A percentile compares a stretch with the other conserved stretches of the same genome.
phyloP scores from a whole-genome alignment of 2,113 vertebrate species.

The Todiramphus saurophagus region DNA sequence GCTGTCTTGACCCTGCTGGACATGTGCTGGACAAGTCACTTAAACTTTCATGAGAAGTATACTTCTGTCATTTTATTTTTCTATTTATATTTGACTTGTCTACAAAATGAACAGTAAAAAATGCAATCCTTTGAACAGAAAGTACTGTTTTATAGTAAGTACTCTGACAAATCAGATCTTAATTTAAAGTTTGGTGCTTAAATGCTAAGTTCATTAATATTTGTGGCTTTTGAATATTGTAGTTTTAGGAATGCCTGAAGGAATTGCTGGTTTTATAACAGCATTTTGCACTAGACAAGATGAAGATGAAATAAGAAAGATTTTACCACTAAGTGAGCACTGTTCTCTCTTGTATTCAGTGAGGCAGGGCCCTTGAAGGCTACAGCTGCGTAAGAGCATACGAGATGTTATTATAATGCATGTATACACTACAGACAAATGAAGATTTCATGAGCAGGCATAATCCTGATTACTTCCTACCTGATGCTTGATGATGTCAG shows the following conservation, averaged over 20 bases:
- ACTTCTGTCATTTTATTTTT: not conserved
- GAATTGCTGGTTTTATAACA: not conserved
- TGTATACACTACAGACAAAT: not conserved
- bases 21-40: not conserved
- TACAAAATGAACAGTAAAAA: not conserved
- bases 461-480: not conserved
- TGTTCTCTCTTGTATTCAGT: not conserved
- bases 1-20: not conserved
- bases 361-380: not conserved
- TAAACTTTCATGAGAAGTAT: not conserved
- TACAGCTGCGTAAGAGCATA: not conserved
- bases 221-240: not conserved
- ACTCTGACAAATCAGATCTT: not conserved
- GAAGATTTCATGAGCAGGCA: not conserved
- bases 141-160: not conserved
- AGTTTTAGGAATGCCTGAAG: not conserved
- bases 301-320: not conserved
- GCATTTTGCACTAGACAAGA: not conserved
- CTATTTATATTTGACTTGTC: not conserved
- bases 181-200: not conserved
- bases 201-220: not conserved
- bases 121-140: not conserved
- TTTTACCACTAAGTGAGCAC: not conserved
- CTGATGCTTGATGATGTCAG: not conserved
- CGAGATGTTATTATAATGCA: not conserved